Base-by-base conservation (phyloP, 2,113 vertebrate genomes). In the Bujurquina vittata region DNA sequence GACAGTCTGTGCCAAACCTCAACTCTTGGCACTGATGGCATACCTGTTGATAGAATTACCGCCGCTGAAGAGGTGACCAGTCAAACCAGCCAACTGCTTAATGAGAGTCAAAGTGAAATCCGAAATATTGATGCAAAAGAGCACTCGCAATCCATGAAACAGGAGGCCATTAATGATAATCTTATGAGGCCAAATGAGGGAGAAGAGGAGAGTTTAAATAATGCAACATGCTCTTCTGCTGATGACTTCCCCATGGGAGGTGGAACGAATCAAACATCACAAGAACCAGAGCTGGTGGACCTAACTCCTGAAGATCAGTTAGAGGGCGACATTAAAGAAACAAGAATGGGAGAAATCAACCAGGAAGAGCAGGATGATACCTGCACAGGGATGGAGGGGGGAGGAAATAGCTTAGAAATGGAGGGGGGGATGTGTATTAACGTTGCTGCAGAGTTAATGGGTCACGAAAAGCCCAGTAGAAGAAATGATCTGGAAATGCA, bases 341-440 rank as follows among this genome's bases (percentile, higher is more conserved):
- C 52, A 5, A 12, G 5, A 4, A 17, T 10, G 56, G 59, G 18
- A 74, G 83, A 33, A 14, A n/a, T 84, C 18, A 46, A 26, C 11
- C 46, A 77, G 72, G 57, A 22, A 22, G 76, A 61, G 29, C 33
- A 59, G 60, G 83, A 80, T 89, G 81, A 78, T 60, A 35, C 56
- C 65, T 2, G 56, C 12, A 31, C 49, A n/a, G 58, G 17, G 65
- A 57, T 31, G 10, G 85, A 84, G 52, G 37, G 23, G 33, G 33
- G 10, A 59, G 77, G 52, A 55, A 57, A 2, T 37, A 57, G 18
- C 11, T 3, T 1, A 31, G 65, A 31, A 52, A 31, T 12, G 0
- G 75, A 56, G 2, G 40, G 23, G 8, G 55, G 22, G 57, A 80
- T 15, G 52, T 59, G 17, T n/a, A 63, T 26, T 65, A 23, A 76